Evolutionary conservation across 1,140 invertebrate genomes (phyloP).

Genomic region (Plodia interpunctella): DNA sequence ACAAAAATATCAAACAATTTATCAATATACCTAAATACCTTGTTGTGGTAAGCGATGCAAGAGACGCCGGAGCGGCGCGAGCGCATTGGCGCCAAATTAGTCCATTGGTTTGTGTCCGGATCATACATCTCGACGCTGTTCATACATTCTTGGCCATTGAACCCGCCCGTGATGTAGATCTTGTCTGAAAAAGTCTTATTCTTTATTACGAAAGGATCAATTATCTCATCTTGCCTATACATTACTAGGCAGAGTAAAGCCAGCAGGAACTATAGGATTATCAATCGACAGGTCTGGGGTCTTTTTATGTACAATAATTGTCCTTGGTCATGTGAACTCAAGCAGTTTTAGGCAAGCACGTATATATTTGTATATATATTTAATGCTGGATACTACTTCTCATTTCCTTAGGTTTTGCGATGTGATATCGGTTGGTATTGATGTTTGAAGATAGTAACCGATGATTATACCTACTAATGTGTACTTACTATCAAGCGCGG

Average conservation of each 20-base stretch:
- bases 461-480: neutral
- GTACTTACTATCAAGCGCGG: constrained; percentile 78
- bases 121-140: constrained; percentile 92
- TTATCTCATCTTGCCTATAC: neutral
- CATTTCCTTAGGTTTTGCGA: too few species aligned
- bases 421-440: too few species aligned
- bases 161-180: constrained; percentile 91
- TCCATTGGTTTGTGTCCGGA: constrained; percentile 91
- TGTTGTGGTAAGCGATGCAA: constrained; percentile 83
- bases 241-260: too few species aligned
- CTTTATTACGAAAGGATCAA: neutral
- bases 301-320: too few species aligned
- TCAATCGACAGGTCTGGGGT: too few species aligned
- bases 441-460: too few species aligned
- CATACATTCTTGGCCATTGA: constrained; percentile 93
- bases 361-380: too few species aligned
- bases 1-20: constrained; percentile 5
- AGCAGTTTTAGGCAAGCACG: too few species aligned
- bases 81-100: constrained; percentile 87
- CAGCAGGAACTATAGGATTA: too few species aligned
- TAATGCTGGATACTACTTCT: too few species aligned
- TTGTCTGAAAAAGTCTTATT: constrained; percentile 74
- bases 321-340: too few species aligned
- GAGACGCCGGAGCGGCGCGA: constrained; percentile 87
- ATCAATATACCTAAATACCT: constrained; percentile 66